These are phyloP conservation scores for Tolypeutes matacus DNA, from an alignment of 2,797 vertebrate species.

Conservation along the genomic window DNA sequence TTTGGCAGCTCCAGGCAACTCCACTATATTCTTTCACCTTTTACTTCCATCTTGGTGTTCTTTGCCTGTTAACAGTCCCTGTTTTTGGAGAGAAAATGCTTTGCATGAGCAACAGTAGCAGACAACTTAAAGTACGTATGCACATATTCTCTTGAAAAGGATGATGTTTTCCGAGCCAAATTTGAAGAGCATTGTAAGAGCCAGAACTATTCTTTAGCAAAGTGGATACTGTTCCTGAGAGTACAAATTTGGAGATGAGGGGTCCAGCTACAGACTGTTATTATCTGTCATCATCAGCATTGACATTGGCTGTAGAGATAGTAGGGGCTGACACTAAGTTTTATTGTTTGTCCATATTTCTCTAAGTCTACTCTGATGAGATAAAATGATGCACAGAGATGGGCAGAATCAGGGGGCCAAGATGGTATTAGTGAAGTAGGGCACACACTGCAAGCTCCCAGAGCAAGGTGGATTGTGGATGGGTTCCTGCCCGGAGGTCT, in stretches of 20 bases:
- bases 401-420: too few relatives aligned
- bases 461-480: too few relatives aligned
- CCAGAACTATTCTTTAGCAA: neutral
- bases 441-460: too few relatives aligned
- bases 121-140: too few relatives aligned
- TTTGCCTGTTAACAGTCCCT: constrained; percentile 42
- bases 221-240: neutral
- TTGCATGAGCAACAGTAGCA: neutral
- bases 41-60: constrained; percentile 52
- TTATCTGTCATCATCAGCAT: neutral
- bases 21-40: constrained; percentile 54
- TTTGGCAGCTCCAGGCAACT: constrained; percentile 46
- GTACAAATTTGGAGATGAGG: neutral
- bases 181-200: neutral
- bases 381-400: constrained; percentile 47
- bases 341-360: neutral
- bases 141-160: constrained; percentile 41
- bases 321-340: neutral
- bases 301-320: neutral
- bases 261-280: neutral
- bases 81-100: constrained; percentile 21
- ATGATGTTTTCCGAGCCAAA: neutral
- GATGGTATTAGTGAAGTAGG: too few relatives aligned
- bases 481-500: too few relatives aligned
- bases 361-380: neutral